Base-by-base conservation (phyloP, 2,113 vertebrate species). In the Machaerirhynchus nigripectus region DNA sequence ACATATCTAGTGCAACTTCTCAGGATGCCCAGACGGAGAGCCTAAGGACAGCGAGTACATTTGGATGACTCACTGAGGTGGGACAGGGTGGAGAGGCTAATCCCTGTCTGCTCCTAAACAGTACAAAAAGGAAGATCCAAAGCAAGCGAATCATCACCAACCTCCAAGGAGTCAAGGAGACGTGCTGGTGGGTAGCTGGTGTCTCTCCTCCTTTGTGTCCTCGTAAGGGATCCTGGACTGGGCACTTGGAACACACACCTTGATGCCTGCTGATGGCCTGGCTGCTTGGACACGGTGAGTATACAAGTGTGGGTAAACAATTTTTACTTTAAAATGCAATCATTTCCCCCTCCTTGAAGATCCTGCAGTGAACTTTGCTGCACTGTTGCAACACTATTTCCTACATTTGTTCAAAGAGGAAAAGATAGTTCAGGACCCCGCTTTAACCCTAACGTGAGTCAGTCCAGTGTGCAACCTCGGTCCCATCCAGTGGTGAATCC, bases 61-160 rank as follows among this genome's bases (percentile, higher is more conserved):
- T 87, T 13, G 3, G 10, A 91, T 95, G 94, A 95, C 56, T 95
- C 91, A 92, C 27, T 1, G 40, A 95, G 89, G 91, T 96, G 91
- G 94, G 76, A 95, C 93, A 92, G 86, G 91, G 82, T 92, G 89
- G 93, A 95, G 73, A 92, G 33, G 39, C 80, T 93, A 92, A 93
- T 92, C 80, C 93, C 89, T 90, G 35, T 92, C 67, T 90, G 56
- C 69, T 92, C n/a, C 91, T 81, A 57, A 75, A 83, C 84, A 92
- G 64, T 50, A 95, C 76, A 78, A 47, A 95, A 90, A 86, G 30
- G 63, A 64, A 86, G 79, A 84, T 97, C 92, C 95, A 94, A 95
- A 96, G 80, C 68, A 92, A 87, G 91, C 91, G 93, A 71, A 89
- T 92, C 76, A 67, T 92, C 80, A 93, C 35, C 80, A 84, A 52